Evolutionary conservation across 2,888 invertebrate genomes (phyloP).

Genomic region (Agelastica alni): DNA sequence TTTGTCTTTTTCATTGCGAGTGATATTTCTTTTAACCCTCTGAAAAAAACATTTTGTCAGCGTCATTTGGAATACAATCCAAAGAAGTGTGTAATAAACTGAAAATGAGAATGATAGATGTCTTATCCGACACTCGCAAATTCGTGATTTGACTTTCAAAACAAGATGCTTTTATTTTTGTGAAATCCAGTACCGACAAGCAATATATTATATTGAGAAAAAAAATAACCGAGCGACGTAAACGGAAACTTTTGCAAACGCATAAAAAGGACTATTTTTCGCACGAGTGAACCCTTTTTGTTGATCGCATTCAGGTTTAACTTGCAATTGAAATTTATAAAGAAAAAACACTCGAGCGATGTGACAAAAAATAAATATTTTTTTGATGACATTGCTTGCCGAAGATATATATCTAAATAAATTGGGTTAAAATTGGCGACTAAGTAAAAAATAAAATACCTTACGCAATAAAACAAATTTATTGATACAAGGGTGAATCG

Average conservation of each 20-base stretch:
- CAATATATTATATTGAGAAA: not conserved
- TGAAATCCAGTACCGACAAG: not conserved
- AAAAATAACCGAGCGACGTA: not conserved
- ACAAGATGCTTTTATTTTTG: not conserved
- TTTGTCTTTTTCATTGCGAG: no score
- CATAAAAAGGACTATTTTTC: not conserved
- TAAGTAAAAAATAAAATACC: no score
- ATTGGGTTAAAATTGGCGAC: no score
- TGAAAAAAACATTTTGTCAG: not conserved
- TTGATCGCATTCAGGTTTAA: not conserved
- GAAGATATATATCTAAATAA: no score
- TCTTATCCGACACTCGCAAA: not conserved
- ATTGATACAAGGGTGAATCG: no score
- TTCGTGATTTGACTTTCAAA: conserved; percentile 10
- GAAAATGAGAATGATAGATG: conserved; percentile 3
- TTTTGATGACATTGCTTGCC: no score
- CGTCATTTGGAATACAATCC: not conserved
- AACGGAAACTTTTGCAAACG: not conserved
- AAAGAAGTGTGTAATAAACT: conserved; percentile 2
- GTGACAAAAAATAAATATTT: not conserved
- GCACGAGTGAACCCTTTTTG: not conserved
- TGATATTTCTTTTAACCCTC: no score
- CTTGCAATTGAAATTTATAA: not conserved
- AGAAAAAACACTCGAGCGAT: not conserved
- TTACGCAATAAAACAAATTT: no score